Evolutionary conservation across 2,113 vertebrate genomes (phyloP).

Genomic region (Cyrtonyx montezumae): DNA sequence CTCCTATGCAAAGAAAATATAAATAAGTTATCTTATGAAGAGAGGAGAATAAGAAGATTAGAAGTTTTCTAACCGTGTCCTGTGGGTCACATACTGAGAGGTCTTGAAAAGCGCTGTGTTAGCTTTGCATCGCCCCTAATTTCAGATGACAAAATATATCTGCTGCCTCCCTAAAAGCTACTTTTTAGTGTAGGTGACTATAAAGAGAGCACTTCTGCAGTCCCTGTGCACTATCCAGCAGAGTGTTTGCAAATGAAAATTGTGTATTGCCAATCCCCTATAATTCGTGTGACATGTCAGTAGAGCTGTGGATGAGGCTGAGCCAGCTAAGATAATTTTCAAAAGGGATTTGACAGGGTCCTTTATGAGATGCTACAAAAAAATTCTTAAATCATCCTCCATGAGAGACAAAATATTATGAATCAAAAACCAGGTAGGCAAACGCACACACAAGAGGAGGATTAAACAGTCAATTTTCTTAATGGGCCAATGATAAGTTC

Average conservation of each 20-base stretch:
- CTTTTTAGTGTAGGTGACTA: neutral
- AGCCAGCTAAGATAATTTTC: constrained; percentile 46
- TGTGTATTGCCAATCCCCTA: neutral
- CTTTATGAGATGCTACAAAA: constrained; percentile 16
- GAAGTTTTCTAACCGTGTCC: neutral
- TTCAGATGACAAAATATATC: neutral
- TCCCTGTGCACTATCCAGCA: neutral
- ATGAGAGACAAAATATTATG: constrained; percentile 43
- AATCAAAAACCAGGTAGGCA: constrained; percentile 18
- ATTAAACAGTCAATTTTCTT: constrained; percentile 28
- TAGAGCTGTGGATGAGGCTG: constrained; percentile 23
- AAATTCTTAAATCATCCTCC: constrained; percentile 41
- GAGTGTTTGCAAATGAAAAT: constrained; percentile 31
- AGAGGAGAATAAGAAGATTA: neutral
- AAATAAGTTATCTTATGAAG: neutral
- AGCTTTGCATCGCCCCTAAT: neutral
- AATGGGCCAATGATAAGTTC: neutral
- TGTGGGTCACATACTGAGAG: constrained; percentile 10
- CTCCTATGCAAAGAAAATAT: neutral
- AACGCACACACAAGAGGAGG: constrained; percentile 8
- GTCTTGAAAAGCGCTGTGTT: neutral
- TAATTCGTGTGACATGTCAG: constrained; percentile 13
- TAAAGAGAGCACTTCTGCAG: neutral
- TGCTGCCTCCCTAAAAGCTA: constrained; percentile 13
- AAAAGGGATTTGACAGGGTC: constrained; percentile 23